A percentile compares a stretch with the other conserved stretches of the same genome.
Evolutionary conservation across 2,888 invertebrate species (phyloP).

Genomic region (Palloptera scutellata): DNA sequence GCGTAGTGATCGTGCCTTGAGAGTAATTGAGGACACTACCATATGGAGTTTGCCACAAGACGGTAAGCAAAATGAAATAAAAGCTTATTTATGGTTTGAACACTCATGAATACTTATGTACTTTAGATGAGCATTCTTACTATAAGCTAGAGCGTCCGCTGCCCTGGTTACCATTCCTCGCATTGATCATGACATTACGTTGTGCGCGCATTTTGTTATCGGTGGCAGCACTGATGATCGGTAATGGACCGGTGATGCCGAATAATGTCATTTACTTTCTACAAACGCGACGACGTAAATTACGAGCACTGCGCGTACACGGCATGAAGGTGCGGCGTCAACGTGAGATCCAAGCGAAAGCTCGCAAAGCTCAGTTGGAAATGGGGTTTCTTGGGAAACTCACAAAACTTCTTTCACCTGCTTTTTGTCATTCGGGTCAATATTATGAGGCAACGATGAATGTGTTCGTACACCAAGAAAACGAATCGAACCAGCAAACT

Average conservation of each 20-base stretch:
- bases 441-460: conserved; percentile 31
- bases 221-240: conserved; percentile 52
- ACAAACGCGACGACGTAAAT: conserved; percentile 56
- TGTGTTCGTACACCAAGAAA: conserved; percentile 6
- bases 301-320: conserved; percentile 54
- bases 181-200: conserved; percentile 55
- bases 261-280: conserved; percentile 55
- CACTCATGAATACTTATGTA: not conserved
- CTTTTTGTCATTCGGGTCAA: conserved; percentile 53
- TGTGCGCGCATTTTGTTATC: conserved; percentile 52
- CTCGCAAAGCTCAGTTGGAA: conserved; percentile 3
- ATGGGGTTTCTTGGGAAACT: conserved; percentile 42
- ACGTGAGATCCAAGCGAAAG: conserved; percentile 42
- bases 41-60: conserved; percentile 60
- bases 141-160: conserved; percentile 53
- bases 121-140: conserved; percentile 1
- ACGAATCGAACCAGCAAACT: not conserved
- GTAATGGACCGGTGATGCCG: conserved; percentile 53
- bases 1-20: conserved; percentile 51
- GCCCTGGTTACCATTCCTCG: conserved; percentile 58
- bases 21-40: conserved; percentile 58
- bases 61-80: conserved; percentile 41
- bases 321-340: conserved; percentile 50
- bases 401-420: conserved; percentile 46
- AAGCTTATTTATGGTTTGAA: not conserved